phyloP scores from a whole-genome alignment of 2,797 vertebrate genomes.

The Sebastiscus tertius region DNA sequence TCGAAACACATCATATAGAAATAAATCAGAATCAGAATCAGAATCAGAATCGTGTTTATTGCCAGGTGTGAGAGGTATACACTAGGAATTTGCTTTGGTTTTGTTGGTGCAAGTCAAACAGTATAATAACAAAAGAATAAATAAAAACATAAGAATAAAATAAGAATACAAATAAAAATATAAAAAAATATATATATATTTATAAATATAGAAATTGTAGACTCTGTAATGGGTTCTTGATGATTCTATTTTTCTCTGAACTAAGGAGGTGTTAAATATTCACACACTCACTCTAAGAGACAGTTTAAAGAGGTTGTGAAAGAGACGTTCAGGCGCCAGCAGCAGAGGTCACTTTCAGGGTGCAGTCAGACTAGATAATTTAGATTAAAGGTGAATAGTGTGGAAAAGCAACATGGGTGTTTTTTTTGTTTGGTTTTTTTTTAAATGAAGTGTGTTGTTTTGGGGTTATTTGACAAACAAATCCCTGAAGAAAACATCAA shows the following conservation, averaged over 20 bases:
- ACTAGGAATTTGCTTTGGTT: too few relatives aligned
- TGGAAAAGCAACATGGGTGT: too few relatives aligned
- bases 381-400: background rate
- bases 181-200: too few relatives aligned
- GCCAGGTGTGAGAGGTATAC: too few relatives aligned
- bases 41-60: too few relatives aligned
- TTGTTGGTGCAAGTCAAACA: too few relatives aligned
- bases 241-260: background rate
- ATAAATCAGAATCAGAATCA: background rate
- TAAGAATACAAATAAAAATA: too few relatives aligned
- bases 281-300: background rate
- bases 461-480: background rate
- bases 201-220: background rate
- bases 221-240: background rate
- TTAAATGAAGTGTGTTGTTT: background rate
- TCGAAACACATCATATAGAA: background rate
- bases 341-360: conserved; percentile 5
- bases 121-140: too few relatives aligned
- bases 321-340: background rate
- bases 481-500: background rate
- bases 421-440: too few relatives aligned
- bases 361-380: background rate
- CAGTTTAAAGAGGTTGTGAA: background rate
- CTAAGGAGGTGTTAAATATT: background rate
- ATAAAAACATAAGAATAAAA: too few relatives aligned